These are phyloP conservation scores for Protodeltote pygarga DNA, from an alignment of 2,888 invertebrate species.

Conservation along the genomic window DNA sequence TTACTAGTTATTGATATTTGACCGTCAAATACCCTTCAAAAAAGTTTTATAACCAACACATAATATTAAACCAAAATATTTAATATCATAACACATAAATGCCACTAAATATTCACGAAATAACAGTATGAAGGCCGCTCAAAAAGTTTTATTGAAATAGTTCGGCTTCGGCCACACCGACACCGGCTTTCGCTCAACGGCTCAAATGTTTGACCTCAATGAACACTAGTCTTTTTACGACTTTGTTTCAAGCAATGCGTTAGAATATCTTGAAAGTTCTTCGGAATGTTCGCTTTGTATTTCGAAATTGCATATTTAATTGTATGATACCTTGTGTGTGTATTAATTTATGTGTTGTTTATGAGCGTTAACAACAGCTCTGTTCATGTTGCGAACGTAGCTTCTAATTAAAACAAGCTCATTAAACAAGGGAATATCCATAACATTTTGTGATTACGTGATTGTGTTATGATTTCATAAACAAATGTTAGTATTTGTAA, in stretches of 20 bases:
- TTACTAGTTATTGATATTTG: too few relatives aligned
- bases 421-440: too few relatives aligned
- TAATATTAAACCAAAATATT: conserved; percentile 31
- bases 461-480: too few relatives aligned
- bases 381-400: too few relatives aligned
- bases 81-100: conserved; percentile 26
- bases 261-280: conserved; percentile 31
- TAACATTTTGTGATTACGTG: too few relatives aligned
- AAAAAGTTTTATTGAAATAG: conserved; percentile 78
- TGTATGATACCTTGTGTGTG: neutral
- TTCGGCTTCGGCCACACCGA: conserved; percentile 59
- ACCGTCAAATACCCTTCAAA: too few relatives aligned
- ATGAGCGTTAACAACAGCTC: neutral
- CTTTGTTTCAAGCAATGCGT: conserved; percentile 45
- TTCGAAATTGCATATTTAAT: conserved; percentile 1
- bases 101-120: conserved; percentile 44
- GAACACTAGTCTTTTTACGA: conserved; percentile 65
- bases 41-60: conserved; percentile 8
- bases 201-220: conserved; percentile 59
- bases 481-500: too few relatives aligned
- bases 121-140: conserved; percentile 58
- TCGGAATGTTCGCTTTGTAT: conserved; percentile 5
- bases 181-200: conserved; percentile 53
- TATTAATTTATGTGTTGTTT: neutral
- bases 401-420: too few relatives aligned